phyloP scores from a whole-genome alignment of 2,888 invertebrate genomes.

The Keiferia lycopersicella region DNA sequence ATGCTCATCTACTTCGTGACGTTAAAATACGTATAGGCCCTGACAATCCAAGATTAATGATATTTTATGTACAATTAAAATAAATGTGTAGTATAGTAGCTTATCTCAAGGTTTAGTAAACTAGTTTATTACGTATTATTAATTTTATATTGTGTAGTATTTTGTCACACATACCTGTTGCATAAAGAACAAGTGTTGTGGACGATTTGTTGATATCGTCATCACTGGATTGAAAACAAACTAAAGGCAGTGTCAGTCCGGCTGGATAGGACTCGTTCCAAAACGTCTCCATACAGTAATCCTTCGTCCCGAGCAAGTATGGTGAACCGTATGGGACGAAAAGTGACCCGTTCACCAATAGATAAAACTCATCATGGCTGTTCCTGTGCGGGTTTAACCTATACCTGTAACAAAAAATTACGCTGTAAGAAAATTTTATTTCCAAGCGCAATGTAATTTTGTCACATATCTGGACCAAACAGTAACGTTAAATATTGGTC shows the following conservation, averaged over 20 bases:
- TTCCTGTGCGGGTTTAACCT: slow-evolving; percentile 73
- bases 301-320: slow-evolving; percentile 70
- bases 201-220: slow-evolving; percentile 59
- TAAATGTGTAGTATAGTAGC: no score
- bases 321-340: slow-evolving; percentile 74
- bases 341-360: slow-evolving; percentile 81
- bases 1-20: no score
- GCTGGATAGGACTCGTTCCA: slow-evolving; percentile 69
- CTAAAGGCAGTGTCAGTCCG: slow-evolving; percentile 75
- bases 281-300: slow-evolving; percentile 83
- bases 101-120: no score
- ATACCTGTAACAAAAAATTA: slow-evolving; percentile 66
- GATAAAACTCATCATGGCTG: slow-evolving; percentile 78
- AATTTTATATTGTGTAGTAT: no score
- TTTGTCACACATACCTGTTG: slow-evolving; percentile 54
- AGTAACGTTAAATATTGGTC: no score
- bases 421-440: no score
- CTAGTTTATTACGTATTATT: no score
- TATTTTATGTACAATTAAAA: no score
- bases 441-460: no score
- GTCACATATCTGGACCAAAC: no score
- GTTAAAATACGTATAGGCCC: no score
- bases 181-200: slow-evolving; percentile 62
- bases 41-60: no score
- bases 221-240: slow-evolving; percentile 71